Percentiles rank a stretch among this genome's conserved stretches.
These are phyloP conservation scores for Naja naja DNA, from an alignment of 2,113 vertebrate species.

Conservation along the genomic window DNA sequence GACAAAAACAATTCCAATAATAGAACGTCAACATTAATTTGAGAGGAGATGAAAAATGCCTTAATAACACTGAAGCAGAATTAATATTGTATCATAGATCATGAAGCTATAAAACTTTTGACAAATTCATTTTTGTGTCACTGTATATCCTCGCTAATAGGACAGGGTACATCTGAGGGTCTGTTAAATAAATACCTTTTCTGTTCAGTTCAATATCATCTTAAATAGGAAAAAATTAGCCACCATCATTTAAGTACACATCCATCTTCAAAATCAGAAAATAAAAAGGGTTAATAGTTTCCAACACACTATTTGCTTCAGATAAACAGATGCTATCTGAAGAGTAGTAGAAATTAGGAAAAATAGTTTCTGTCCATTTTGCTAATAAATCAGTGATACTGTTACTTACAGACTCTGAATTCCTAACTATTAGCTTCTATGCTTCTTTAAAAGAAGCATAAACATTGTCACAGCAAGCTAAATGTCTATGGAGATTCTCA, in stretches of 20 bases:
- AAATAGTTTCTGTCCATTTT: slow-evolving; percentile 44
- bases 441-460: neutral
- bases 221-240: neutral
- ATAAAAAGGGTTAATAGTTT: slow-evolving; percentile 22
- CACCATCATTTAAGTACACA: slow-evolving; percentile 19
- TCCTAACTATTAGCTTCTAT: neutral
- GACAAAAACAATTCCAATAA: slow-evolving; percentile 72
- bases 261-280: slow-evolving; percentile 30
- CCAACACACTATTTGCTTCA: slow-evolving; percentile 27
- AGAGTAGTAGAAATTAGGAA: slow-evolving; percentile 49
- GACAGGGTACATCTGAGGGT: slow-evolving; percentile 41
- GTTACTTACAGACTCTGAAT: slow-evolving; percentile 23
- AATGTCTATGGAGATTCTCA: neutral
- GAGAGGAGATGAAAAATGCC: slow-evolving; percentile 70
- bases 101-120: slow-evolving; percentile 66
- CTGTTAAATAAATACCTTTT: slow-evolving; percentile 62
- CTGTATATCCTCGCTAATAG: slow-evolving; percentile 66
- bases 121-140: slow-evolving; percentile 67
- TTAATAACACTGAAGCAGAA: slow-evolving; percentile 67
- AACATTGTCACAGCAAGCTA: neutral
- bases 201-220: slow-evolving; percentile 44
- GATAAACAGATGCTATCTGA: slow-evolving; percentile 50
- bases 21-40: slow-evolving; percentile 68
- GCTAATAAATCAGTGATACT: slow-evolving; percentile 37
- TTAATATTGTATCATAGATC: slow-evolving; percentile 63